phyloP scores from a whole-genome alignment of 2,113 vertebrate species.

The Eolophus roseicapilla region DNA sequence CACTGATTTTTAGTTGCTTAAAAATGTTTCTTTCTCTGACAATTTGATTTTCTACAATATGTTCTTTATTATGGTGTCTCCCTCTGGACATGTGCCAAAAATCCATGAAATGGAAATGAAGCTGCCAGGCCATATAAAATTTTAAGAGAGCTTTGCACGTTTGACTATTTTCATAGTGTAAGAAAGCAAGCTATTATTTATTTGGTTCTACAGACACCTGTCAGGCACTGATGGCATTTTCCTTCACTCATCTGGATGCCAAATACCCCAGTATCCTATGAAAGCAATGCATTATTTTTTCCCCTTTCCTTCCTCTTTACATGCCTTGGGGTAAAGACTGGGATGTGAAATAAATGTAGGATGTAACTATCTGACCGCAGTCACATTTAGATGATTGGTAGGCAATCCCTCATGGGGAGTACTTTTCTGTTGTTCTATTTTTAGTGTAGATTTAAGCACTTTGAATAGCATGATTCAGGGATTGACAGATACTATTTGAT shows the following conservation, averaged over 20 bases:
- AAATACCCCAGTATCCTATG: slow-evolving; percentile 34
- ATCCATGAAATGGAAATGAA: slow-evolving; percentile 64
- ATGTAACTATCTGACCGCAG: slow-evolving; percentile 42
- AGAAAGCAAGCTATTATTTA: slow-evolving; percentile 61
- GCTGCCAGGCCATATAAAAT: slow-evolving; percentile 56
- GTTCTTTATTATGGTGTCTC: slow-evolving; percentile 45
- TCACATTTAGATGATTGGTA: slow-evolving; percentile 56
- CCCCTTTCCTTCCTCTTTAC: not conserved
- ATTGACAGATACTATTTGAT: slow-evolving; percentile 76
- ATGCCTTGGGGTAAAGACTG: slow-evolving; percentile 35
- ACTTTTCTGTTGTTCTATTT: slow-evolving; percentile 71
- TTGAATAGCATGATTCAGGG: slow-evolving; percentile 84
- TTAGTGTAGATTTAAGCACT: slow-evolving; percentile 78
- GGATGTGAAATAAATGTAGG: slow-evolving; percentile 59
- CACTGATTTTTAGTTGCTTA: slow-evolving; percentile 54
- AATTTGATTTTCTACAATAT: slow-evolving; percentile 57
- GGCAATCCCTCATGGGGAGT: slow-evolving; percentile 59
- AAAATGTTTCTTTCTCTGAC: slow-evolving; percentile 59
- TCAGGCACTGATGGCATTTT: slow-evolving; percentile 52
- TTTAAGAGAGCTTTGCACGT: slow-evolving; percentile 63
- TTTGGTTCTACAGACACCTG: slow-evolving; percentile 59
- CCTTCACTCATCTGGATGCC: slow-evolving; percentile 50
- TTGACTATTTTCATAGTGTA: slow-evolving; percentile 47
- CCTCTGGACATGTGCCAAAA: slow-evolving; percentile 51
- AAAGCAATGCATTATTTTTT: slow-evolving; percentile 41